These are phyloP conservation scores for Mactromeris polynyma DNA, from an alignment of 2,888 invertebrate species.

Conservation along the genomic window DNA sequence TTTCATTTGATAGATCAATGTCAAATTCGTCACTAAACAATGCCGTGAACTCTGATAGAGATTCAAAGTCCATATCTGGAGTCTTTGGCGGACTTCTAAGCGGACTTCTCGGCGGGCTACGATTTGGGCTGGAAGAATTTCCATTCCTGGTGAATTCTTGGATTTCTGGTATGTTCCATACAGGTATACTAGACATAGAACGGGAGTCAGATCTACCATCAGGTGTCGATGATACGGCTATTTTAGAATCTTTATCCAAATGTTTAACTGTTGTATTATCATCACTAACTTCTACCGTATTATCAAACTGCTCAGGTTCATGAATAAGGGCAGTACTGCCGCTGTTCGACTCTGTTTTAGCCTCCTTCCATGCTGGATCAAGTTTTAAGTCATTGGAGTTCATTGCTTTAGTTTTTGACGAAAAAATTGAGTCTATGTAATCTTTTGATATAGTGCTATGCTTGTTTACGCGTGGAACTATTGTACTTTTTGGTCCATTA, in stretches of 20 bases:
- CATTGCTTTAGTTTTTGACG: constrained; percentile 1
- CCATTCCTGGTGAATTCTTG: not conserved
- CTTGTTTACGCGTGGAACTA: constrained; percentile 14
- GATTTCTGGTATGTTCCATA: not conserved
- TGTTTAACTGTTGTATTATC: not conserved
- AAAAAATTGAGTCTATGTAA: constrained; percentile 44
- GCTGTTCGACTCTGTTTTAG: not conserved
- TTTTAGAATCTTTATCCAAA: not conserved
- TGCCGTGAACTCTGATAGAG: constrained; percentile 39
- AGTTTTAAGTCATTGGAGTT: not conserved
- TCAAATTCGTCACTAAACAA: constrained; percentile 50
- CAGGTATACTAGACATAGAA: not conserved
- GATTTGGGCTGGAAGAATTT: not conserved
- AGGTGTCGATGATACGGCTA: not conserved
- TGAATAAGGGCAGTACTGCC: not conserved
- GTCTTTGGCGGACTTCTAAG: constrained; percentile 25
- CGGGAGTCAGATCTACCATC: not conserved
- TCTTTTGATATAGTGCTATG: constrained; percentile 23
- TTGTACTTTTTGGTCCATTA: not conserved
- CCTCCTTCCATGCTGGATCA: constrained; percentile 38
- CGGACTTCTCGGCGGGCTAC: constrained; percentile 8
- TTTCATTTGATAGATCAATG: constrained; percentile 53
- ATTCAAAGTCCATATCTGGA: constrained; percentile 30
- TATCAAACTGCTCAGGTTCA: constrained; percentile 13
- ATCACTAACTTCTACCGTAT: constrained; percentile 15